Base-by-base conservation (phyloP, 2,113 vertebrate species). In the Barnardius zonarius region DNA sequence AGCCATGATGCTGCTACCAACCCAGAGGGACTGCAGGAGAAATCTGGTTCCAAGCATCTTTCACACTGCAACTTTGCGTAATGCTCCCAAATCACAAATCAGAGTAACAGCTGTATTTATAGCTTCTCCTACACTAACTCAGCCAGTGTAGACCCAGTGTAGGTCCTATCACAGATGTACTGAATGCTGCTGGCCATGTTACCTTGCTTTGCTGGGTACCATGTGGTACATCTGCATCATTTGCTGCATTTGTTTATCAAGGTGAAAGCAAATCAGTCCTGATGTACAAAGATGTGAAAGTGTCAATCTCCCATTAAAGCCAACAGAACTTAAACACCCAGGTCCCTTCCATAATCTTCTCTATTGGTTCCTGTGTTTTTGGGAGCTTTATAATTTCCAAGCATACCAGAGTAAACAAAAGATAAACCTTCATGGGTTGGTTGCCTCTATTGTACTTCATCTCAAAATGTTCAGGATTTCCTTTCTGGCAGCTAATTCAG, bases 151-250 rank as follows among this genome's bases (percentile, higher is more conserved):
- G n/a, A 25, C 5, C 13, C 30, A 46, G 46, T 1, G 10, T 25
- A 83, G n/a, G 15, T 54, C 41, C 46, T 37, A 22, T 23, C n/a
- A 46, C 5, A 57, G 61, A 54, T 6, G 9, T 17, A 37, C 13
- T 69, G 46, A 70, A 59, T 1, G 4, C 64, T 77, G 82, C 67
- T 72, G 72, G 25, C 23, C 41, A 33, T 0, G 0, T 59, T 16
- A 27, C 39, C 49, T 74, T n/a, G 1, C 55, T 81, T 93, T 19
- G 27, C 25, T 55, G 49, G 17, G 25, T 25, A 33, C 22, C 52
- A 12, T 0, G 0, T 2, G n/a, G 17, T 35, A 13, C 48, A 4
- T 4, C 70, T 41, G 27, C 8, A 25, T 20, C 48, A 51, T 13
- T 51, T 75, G n/a, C 43, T 80, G 39, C 18, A 13, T 37, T 49